phyloP scores from a whole-genome alignment of 2,113 vertebrate genomes.

The Ceyx melanurus region DNA sequence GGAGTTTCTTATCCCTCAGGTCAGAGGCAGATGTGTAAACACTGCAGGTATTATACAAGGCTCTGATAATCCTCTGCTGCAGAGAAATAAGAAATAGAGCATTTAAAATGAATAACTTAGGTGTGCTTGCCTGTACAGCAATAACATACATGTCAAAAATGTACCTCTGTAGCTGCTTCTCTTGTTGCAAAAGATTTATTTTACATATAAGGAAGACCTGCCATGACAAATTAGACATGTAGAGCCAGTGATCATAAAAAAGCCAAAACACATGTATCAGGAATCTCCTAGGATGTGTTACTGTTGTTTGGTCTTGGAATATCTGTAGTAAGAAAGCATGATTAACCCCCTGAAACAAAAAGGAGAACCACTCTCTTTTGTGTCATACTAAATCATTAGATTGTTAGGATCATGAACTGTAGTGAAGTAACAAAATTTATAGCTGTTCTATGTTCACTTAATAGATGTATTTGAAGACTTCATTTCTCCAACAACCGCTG shows the following conservation, averaged over 20 bases:
- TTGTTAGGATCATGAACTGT: neutral
- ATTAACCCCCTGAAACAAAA: neutral
- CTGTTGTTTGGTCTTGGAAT: neutral
- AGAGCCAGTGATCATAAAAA: neutral
- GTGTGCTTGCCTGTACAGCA: neutral
- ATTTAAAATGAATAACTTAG: neutral
- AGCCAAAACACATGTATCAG: rapidly evolving
- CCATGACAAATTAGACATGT: neutral
- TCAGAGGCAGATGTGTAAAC: neutral
- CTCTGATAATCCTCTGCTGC: neutral
- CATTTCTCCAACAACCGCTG: slow-evolving; percentile 97
- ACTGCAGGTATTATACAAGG: neutral
- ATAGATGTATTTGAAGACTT: slow-evolving; percentile 99
- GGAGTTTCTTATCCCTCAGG: neutral
- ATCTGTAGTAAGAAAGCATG: neutral
- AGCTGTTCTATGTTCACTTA: slow-evolving; percentile 21
- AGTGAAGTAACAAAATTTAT: neutral
- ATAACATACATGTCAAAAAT: neutral
- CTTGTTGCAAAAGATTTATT: neutral
- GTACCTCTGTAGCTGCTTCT: neutral
- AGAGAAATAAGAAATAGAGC: neutral
- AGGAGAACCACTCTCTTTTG: neutral
- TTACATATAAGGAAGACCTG: neutral
- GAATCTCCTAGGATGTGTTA: neutral
- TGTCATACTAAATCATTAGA: neutral